These are phyloP conservation scores for Acanthurus lineatus DNA, from an alignment of 2,797 vertebrate genomes.

Conservation along the genomic window DNA sequence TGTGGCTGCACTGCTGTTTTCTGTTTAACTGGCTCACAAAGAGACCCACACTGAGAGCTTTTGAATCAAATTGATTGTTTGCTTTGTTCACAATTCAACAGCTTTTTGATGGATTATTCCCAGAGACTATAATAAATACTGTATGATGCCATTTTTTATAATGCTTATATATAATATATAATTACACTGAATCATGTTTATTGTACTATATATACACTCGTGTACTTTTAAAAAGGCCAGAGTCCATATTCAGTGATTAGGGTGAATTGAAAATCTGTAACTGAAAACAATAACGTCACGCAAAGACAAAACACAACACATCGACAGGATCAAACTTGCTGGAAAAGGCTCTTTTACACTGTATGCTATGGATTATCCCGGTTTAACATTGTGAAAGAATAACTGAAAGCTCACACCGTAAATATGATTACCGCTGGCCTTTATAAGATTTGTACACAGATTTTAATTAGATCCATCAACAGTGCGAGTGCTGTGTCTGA, in stretches of 20 bases:
- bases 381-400: conserved; percentile 61
- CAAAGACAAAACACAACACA: conserved; percentile 15
- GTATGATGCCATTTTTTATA: conserved; percentile 27
- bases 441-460: conserved; percentile 75
- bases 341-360: conserved; percentile 37
- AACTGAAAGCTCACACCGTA: conserved; percentile 59
- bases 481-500: conserved; percentile 62
- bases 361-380: conserved; percentile 56
- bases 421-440: conserved; percentile 76
- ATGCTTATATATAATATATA: not conserved
- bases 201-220: conserved; percentile 20
- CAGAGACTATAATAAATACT: conserved; percentile 37
- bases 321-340: conserved; percentile 53
- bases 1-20: conserved; percentile 58
- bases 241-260: conserved; percentile 33
- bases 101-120: conserved; percentile 58
- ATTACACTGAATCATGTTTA: conserved; percentile 20
- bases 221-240: not conserved
- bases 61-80: conserved; percentile 60
- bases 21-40: conserved; percentile 43
- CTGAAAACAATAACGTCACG: conserved; percentile 24
- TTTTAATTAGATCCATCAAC: conserved; percentile 81
- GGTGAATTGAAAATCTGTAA: conserved; percentile 24
- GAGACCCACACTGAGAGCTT: conserved; percentile 52
- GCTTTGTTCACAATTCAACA: conserved; percentile 52